Evolutionary conservation across 1,140 invertebrate genomes (phyloP).

Genomic region (Agrypnia vestita): DNA sequence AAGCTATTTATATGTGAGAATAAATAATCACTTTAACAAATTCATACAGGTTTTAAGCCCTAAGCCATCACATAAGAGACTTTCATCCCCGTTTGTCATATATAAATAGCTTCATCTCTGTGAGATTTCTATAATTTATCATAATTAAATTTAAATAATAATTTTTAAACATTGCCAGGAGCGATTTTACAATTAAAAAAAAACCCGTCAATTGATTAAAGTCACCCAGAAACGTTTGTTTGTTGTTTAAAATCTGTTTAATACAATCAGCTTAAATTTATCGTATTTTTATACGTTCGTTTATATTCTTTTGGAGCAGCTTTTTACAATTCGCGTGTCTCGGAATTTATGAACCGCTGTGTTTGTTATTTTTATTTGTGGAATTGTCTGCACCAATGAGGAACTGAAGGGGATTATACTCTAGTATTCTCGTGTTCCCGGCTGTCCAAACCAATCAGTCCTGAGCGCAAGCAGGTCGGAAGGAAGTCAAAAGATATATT

Average conservation of each 20-base stretch:
- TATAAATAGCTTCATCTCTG: no score
- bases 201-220: background rate
- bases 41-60: no score
- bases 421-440: background rate
- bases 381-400: conserved; percentile 29
- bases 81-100: no score
- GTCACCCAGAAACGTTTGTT: background rate
- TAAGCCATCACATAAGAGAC: no score
- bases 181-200: no score
- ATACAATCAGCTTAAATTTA: conserved; percentile 15
- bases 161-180: background rate
- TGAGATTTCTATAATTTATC: no score
- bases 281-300: conserved; percentile 7
- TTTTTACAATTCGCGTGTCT: conserved; percentile 21
- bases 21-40: no score
- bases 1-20: no score
- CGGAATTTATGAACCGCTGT: conserved; percentile 42
- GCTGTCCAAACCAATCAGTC: background rate
- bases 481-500: no score
- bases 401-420: background rate
- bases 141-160: no score
- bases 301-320: background rate
- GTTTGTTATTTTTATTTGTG: conserved; percentile 37
- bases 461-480: no score
- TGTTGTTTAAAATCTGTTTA: no score